Percentiles rank a stretch among this genome's conserved stretches.
phyloP scores from a whole-genome alignment of 2,888 invertebrate genomes.

The Spicauda simplicius region DNA sequence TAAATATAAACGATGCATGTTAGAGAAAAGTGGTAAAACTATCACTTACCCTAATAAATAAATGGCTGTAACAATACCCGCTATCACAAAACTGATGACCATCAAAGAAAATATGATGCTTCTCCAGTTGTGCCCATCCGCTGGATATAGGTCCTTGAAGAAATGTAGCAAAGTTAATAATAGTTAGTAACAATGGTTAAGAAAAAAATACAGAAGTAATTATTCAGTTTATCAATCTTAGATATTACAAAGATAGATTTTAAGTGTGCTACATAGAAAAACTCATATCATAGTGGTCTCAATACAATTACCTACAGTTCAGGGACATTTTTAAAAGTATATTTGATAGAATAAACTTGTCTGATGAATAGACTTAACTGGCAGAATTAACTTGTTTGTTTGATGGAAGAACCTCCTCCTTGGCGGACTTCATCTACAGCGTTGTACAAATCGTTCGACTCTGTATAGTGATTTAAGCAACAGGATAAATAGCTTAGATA shows the following conservation, averaged over 20 bases:
- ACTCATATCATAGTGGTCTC: not conserved
- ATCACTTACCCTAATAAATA: conserved; percentile 91
- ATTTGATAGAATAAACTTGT: no score
- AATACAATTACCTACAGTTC: no score
- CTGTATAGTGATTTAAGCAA: no score
- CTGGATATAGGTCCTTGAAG: conserved; percentile 90
- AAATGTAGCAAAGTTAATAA: conserved; percentile 34
- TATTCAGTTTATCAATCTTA: not conserved
- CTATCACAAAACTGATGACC: conserved; percentile 94
- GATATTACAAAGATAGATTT: not conserved
- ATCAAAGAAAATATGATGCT: conserved; percentile 94
- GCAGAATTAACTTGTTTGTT: no score
- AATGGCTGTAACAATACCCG: conserved; percentile 95
- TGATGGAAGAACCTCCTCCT: no score
- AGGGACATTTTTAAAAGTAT: no score
- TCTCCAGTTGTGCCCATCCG: conserved; percentile 95
- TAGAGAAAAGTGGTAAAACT: not conserved
- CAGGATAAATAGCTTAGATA: no score
- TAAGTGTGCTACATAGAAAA: not conserved
- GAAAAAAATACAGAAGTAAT: not conserved
- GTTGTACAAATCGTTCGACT: no score
- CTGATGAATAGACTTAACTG: no score
- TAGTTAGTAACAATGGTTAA: conserved; percentile 6
- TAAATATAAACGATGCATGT: not conserved
- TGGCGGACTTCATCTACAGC: no score